Base-by-base conservation (phyloP, 2,888 invertebrate species). In the Dione vanillae region DNA sequence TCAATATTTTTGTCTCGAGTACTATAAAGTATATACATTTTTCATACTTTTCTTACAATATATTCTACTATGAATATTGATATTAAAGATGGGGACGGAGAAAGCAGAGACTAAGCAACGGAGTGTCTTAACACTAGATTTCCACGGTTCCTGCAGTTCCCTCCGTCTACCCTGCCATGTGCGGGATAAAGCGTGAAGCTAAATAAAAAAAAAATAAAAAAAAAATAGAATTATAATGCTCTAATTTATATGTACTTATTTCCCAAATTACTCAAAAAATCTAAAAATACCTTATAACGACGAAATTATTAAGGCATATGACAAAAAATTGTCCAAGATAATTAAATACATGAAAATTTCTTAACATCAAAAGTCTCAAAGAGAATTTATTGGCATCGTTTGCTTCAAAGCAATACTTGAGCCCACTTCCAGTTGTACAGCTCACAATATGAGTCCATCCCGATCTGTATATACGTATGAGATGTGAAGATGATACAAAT, bases 371-470 rank as follows among this genome's bases (percentile, higher is more conserved):
- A 59, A 67, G 59, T 59, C 40, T 14, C 41, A 67, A 56, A 61
- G 16, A n/a, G 43, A 61, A 35, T 61, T 61, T 61, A 45, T 61
- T 61, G 61, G 68, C 65, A 11, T 58, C 43, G 61, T 67, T 70
- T 64, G 64, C 45, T 45, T 37, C 64, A 72, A 70, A 72, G 72
- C 66, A 64, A 35, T 56, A 65, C 72, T 70, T 70, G 64, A 72
- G 51, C 43, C 67, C 72, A 56, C 72, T 70, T 70, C 47, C 64
- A 62, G 59, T 52, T 37, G 20, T 64, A 52, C 47, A 68, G 67
- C 67, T 64, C 27, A 54, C 68, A 37, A 64, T 69, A 54, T 19
- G 69, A 65, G 61, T 43, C 65, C 54, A 19, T 61, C 41, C 43
- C 61, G 45, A 65, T 59, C 56, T 67, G 20, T 45, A 49, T 45